Evolutionary conservation across 2,113 vertebrate genomes (phyloP).

Genomic region (Melanerpes aurifrons): DNA sequence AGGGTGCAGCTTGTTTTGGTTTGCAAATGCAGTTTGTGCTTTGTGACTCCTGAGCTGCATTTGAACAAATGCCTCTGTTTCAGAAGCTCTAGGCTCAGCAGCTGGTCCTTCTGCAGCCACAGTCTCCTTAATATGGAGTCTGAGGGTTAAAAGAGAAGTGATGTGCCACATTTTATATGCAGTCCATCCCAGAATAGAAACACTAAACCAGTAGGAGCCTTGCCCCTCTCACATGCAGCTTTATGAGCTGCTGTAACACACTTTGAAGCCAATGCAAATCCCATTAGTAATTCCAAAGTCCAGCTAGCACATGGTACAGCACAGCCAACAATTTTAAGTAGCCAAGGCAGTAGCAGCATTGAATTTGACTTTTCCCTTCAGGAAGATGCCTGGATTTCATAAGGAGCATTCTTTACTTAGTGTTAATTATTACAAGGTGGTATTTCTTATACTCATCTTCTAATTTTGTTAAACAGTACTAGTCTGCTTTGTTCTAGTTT

Average conservation of each 20-base stretch:
- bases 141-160: not conserved
- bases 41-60: not conserved
- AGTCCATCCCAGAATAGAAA: not conserved
- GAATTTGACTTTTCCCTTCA: conserved; percentile 1
- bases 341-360: not conserved
- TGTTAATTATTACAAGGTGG: not conserved
- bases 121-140: not conserved
- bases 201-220: not conserved
- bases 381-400: not conserved
- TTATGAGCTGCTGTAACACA: conserved; percentile 2
- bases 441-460: not conserved
- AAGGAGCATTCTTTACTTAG: not conserved
- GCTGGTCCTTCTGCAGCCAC: not conserved
- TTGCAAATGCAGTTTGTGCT: not conserved
- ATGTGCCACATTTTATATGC: not conserved
- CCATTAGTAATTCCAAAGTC: conserved; percentile 14
- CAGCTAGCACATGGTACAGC: not conserved
- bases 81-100: not conserved
- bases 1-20: not conserved
- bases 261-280: conserved; percentile 41
- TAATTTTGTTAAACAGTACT: not conserved
- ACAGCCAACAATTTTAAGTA: not conserved
- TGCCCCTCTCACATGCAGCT: not conserved
- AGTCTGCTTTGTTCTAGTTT: not conserved
- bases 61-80: not conserved